Base-by-base conservation (phyloP, 2,113 vertebrate genomes). In the Cynoglossus semilaevis region DNA sequence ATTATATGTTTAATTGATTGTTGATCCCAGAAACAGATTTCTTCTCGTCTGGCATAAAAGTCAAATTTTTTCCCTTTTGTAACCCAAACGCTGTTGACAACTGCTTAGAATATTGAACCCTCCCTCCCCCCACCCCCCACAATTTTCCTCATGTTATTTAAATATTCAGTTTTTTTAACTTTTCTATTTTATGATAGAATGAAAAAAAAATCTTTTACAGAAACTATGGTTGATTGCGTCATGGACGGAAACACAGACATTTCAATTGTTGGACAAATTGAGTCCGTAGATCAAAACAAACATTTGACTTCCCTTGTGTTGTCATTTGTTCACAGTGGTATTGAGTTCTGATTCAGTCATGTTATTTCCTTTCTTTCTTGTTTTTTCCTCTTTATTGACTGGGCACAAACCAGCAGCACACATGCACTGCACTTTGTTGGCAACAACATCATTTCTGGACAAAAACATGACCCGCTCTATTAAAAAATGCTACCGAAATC, bases 221-320 rank as follows among this genome's bases (percentile, higher is more conserved):
- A 61, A 44, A 60, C 40, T 52, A 48, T 18, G 67, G 67, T 19
- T 74, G 72, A 79, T 51, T 51, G 63, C 64, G 67, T 75, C 47
- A 61, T 72, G 56, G 67, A 63, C 62, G 54, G 37, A 51, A 57
- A 57, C 11, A 47, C 48, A n/a, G 66, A 69, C 48, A 34, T 75
- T 70, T 69, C 71, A 62, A 56, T 72, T 69, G n/a, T 70, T 38
- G 58, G 53, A 43, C 49, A 67, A 74, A 72, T 49, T 19, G 61
- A 43, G 35, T 49, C 9, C 17, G 56, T 19, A 58, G 41, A 70
- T 59, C 62, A 70, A 57, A 76, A 53, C 58, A 67, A 55, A 63
- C 60, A 43, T 67, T 70, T 35, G 15, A 10, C 53, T 34, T 64
- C 35, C 14, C 19, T 52, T 29, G 22, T 29, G 19, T 65, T 62